Base-by-base conservation (phyloP, 2,888 invertebrate genomes). In the Junonia oenone region DNA sequence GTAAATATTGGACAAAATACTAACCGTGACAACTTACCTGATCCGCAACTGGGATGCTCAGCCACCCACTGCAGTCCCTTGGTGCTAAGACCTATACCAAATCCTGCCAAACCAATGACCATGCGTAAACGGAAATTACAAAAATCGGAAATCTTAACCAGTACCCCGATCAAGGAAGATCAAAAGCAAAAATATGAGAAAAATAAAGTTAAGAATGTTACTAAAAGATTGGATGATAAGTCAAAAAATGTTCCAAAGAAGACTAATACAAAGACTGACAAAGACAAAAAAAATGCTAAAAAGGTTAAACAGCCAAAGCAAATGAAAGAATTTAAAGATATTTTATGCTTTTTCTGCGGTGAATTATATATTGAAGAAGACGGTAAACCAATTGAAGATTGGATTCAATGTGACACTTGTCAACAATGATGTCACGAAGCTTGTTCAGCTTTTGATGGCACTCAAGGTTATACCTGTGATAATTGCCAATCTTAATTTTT, bases 251-350 rank as follows among this genome's bases (percentile, higher is more conserved):
- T 61, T 64, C 43, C 56, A 63, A 59, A 60, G 45, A 63, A 65
- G 52, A 60, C 56, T 58, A 33, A 33, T n/a, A 33, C 33, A n/a
- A 13, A 33, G 33, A 33, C 29, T 29, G 47, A 54, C 15, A 61
- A 58, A 58, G 19, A 55, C 26, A 50, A 59, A 62, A 63, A 58
- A 51, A 59, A 52, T 53, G 60, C 61, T 55, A 59, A 61, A 63
- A 62, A 62, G 45, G 51, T 19, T 63, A 64, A 60, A 63, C 55
- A 62, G 56, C 56, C 57, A 63, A 62, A 62, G 51, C 58, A 65
- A 63, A 60, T 61, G 1, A 61, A 64, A 49, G 51, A 64, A 64
- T 64, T 64, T 63, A 57, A 63, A 55, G 57, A 64, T 63, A 61
- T 61, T 56, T 61, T 55, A 56, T 65, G 63, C 33, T 60, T 63